phyloP scores from a whole-genome alignment of 2,797 vertebrate genomes.

The Sebastes umbrosus region DNA sequence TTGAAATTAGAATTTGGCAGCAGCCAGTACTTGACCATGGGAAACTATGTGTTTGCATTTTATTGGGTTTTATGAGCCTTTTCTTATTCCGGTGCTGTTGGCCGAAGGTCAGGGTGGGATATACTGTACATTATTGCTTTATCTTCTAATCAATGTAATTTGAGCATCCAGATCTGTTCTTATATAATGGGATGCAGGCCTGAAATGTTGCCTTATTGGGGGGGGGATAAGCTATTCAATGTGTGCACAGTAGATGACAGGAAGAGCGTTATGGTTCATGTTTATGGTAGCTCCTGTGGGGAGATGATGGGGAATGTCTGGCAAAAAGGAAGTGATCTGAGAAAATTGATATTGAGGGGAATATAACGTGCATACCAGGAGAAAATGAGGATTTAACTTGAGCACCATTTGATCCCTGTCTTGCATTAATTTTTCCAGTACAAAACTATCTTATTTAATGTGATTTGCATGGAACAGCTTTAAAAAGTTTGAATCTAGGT shows the following conservation, averaged over 20 bases:
- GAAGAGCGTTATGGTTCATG: conserved; percentile 17
- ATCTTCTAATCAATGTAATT: conserved; percentile 27
- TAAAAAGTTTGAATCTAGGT: neutral
- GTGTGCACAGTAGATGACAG: conserved; percentile 29
- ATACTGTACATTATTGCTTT: conserved; percentile 25
- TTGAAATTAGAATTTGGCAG: conserved; percentile 49
- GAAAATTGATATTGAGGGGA: neutral
- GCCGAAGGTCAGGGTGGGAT: conserved; percentile 8
- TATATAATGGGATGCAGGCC: conserved; percentile 30
- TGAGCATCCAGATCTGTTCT: conserved; percentile 23
- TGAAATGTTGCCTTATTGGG: neutral
- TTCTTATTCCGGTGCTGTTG: conserved; percentile 15
- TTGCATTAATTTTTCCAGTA: neutral
- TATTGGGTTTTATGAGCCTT: conserved; percentile 20
- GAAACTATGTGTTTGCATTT: conserved; percentile 49
- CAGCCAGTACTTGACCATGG: conserved; percentile 26
- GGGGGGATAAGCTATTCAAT: conserved; percentile 5
- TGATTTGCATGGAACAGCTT: neutral
- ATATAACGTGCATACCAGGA: neutral
- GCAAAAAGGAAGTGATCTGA: neutral
- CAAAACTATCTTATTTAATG: neutral
- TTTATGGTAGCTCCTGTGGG: conserved; percentile 24
- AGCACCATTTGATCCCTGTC: neutral
- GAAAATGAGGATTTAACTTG: neutral
- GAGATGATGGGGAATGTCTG: neutral